These are phyloP conservation scores for Blastobasis lacticolella DNA, from an alignment of 2,888 invertebrate species.

Conservation along the genomic window DNA sequence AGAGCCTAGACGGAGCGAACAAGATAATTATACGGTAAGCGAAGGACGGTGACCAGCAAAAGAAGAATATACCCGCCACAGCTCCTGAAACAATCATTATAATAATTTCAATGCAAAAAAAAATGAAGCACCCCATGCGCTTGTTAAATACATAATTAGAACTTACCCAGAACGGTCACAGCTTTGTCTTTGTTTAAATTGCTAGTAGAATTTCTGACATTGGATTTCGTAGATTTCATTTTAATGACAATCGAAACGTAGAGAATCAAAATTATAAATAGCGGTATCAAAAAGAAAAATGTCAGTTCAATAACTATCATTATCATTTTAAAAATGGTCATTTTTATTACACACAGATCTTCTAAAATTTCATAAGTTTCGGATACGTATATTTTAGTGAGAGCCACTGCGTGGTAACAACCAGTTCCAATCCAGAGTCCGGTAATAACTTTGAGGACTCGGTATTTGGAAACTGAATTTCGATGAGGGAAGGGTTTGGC, in stretches of 20 bases:
- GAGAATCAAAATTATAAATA: slow-evolving; percentile 87
- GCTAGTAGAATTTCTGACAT: slow-evolving; percentile 58
- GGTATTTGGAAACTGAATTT: slow-evolving; percentile 82
- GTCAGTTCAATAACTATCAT: slow-evolving; percentile 33
- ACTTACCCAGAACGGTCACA: slow-evolving; percentile 87
- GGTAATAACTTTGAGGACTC: slow-evolving; percentile 82
- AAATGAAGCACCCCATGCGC: no score
- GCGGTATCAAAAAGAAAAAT: slow-evolving; percentile 84
- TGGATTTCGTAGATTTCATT: slow-evolving; percentile 74
- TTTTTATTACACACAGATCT: slow-evolving; percentile 45
- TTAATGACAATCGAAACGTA: slow-evolving; percentile 85
- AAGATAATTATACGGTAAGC: no score
- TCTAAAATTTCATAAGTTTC: no score
- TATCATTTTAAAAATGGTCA: slow-evolving; percentile 51
- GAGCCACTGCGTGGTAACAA: slow-evolving; percentile 80
- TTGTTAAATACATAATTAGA: neutral
- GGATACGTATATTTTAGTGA: slow-evolving; percentile 30
- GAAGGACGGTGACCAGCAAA: no score
- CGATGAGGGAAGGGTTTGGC: slow-evolving; percentile 88
- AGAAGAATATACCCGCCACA: no score
- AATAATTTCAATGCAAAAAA: no score
- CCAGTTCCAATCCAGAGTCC: slow-evolving; percentile 85
- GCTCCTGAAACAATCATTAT: no score
- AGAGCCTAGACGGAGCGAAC: no score
- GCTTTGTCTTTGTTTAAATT: slow-evolving; percentile 72